Evolutionary conservation across 35 echinoderm and acorn worm species (phyloP).

Genomic region (Anneissia japonica): DNA sequence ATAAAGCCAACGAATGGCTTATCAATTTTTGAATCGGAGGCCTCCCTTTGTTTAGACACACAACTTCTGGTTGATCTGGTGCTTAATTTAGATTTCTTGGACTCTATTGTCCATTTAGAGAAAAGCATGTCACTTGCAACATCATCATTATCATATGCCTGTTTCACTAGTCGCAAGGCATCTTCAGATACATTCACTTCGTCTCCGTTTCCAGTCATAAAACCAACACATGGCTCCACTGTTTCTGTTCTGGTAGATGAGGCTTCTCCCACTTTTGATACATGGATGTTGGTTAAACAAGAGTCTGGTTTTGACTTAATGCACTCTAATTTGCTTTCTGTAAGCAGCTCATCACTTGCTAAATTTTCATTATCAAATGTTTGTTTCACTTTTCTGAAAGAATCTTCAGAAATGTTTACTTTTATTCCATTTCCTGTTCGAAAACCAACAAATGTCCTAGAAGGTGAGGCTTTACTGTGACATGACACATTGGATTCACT

Average conservation of each 20-base stretch:
- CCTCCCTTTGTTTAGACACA: too few species aligned
- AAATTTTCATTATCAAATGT: not conserved
- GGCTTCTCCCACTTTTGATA: too few species aligned
- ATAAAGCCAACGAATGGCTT: not conserved
- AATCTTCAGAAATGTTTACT: conserved; percentile 1
- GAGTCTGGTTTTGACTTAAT: not conserved
- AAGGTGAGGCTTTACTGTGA: too few species aligned
- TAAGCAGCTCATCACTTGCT: not conserved
- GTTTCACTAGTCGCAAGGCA: not conserved
- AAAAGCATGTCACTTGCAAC: too few species aligned
- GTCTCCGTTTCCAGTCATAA: not conserved
- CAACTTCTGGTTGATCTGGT: too few species aligned
- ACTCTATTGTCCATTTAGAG: too few species aligned
- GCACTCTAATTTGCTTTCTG: not conserved
- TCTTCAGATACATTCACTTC: not conserved
- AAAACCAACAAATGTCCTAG: not conserved
- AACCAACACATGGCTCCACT: not conserved
- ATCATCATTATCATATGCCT: not conserved
- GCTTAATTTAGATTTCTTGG: too few species aligned
- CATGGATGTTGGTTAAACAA: not conserved
- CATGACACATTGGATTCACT: not conserved
- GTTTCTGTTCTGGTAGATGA: not conserved
- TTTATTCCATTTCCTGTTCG: not conserved
- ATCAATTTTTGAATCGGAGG: too few species aligned
- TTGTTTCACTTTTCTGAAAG: not conserved